Evolutionary conservation across 2,888 invertebrate species (phyloP).

Genomic region (Vanessa cardui): DNA sequence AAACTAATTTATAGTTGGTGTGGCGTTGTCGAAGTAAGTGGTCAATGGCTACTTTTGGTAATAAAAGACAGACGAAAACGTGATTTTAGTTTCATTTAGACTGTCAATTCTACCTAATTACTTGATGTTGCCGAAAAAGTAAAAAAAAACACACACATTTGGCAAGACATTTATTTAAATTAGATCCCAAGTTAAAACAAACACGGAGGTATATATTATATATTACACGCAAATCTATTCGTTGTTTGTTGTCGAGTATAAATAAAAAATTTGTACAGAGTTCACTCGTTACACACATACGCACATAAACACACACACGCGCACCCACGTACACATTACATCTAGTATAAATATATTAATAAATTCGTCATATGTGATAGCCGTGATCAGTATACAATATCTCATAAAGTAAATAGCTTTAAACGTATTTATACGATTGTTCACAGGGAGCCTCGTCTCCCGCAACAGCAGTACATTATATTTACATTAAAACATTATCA

Average conservation of each 20-base stretch:
- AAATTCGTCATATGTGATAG: conserved; percentile 57
- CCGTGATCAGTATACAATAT: conserved; percentile 13
- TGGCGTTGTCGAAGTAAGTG: no score
- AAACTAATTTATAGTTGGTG: no score
- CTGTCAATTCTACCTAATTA: neutral
- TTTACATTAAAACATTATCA: conserved; percentile 13
- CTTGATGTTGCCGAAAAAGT: neutral
- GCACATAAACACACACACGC: conserved; percentile 8
- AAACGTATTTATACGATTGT: conserved; percentile 10
- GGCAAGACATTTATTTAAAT: conserved; percentile 49
- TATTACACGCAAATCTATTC: conserved; percentile 21
- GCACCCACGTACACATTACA: conserved; percentile 16
- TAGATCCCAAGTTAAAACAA: conserved; percentile 31
- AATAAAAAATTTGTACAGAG: conserved; percentile 32
- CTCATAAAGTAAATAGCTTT: neutral
- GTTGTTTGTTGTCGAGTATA: conserved; percentile 30
- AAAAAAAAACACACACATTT: conserved; percentile 21
- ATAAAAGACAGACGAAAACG: no score
- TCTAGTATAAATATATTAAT: conserved; percentile 53
- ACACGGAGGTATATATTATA: conserved; percentile 8
- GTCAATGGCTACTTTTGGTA: no score
- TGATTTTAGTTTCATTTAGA: no score
- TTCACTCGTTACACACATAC: conserved; percentile 8
- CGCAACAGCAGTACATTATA: conserved; percentile 12
- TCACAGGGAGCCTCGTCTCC: conserved; percentile 14